Evolutionary conservation across 2,888 invertebrate species (phyloP).

Genomic region (Stratiomys singularior): DNA sequence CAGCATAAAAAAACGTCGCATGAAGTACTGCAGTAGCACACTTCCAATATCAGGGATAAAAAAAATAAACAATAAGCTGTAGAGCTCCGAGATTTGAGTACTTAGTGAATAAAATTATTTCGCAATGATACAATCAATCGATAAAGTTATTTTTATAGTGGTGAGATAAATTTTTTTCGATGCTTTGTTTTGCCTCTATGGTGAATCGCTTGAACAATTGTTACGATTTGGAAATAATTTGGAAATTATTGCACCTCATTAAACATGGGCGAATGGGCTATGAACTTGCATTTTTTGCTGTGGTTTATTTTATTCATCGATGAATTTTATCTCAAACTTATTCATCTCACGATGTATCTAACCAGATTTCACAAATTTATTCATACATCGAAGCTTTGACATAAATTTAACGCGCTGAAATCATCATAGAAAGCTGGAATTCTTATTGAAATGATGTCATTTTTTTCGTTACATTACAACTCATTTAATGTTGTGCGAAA

Average conservation of each 20-base stretch:
- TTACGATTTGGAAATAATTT: not conserved
- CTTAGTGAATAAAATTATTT: constrained; percentile 28
- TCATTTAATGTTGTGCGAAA: not conserved
- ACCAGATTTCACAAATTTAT: not conserved
- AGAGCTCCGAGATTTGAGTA: constrained; percentile 5
- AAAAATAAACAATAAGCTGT: not conserved
- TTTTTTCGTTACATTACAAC: constrained; percentile 5
- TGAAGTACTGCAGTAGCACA: too few species aligned
- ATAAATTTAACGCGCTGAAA: constrained; percentile 2
- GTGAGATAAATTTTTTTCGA: constrained; percentile 27
- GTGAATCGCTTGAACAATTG: not conserved
- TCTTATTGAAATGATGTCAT: constrained; percentile 1
- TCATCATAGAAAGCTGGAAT: not conserved
- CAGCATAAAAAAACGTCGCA: too few species aligned
- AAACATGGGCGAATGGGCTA: not conserved
- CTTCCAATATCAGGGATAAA: not conserved
- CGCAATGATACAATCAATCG: constrained; percentile 44
- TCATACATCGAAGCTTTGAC: not conserved
- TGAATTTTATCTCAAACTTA: not conserved
- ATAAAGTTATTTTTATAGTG: constrained; percentile 45
- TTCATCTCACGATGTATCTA: not conserved
- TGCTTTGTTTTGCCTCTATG: not conserved
- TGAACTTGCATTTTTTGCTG: not conserved
- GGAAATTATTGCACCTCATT: not conserved
- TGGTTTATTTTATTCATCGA: not conserved